Percentiles rank a stretch among this genome's conserved stretches.
phyloP scores from a whole-genome alignment of 2,888 invertebrate species.

The Nemurella pictetii region DNA sequence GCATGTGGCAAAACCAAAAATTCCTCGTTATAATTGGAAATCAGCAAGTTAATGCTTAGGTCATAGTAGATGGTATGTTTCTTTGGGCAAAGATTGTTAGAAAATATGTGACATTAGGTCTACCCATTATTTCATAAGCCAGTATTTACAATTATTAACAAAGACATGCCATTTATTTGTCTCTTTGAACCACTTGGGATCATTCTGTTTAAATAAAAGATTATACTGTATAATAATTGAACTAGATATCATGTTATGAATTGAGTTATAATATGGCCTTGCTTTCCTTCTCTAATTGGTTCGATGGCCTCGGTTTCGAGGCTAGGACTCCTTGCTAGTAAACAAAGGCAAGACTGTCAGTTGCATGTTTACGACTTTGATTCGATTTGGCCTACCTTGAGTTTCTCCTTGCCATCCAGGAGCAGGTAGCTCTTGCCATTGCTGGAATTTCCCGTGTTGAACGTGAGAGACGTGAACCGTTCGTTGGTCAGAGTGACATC shows the following conservation, averaged over 20 bases:
- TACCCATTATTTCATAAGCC: too few relatives aligned
- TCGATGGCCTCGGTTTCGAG: neutral
- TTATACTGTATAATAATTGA: too few relatives aligned
- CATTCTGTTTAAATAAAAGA: too few relatives aligned
- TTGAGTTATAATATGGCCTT: neutral
- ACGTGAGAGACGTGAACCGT: conserved; percentile 46
- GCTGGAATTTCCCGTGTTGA: conserved; percentile 44
- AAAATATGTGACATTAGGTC: too few relatives aligned
- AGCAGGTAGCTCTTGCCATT: conserved; percentile 58
- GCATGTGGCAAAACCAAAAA: neutral
- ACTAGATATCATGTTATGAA: too few relatives aligned
- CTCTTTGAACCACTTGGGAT: too few relatives aligned
- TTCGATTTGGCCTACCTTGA: conserved; percentile 51
- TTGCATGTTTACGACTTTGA: neutral
- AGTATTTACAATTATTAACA: too few relatives aligned
- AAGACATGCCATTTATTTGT: neutral
- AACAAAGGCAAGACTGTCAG: neutral
- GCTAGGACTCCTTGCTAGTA: neutral
- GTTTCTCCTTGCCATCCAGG: conserved; percentile 63
- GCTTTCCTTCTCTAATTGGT: neutral
- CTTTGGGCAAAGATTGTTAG: too few relatives aligned
- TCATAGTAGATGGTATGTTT: too few relatives aligned
- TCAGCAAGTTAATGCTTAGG: too few relatives aligned
- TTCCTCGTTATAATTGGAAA: neutral
- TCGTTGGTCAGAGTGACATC: conserved; percentile 47